These are phyloP conservation scores for Tragelaphus oryx DNA, from an alignment of 2,797 vertebrate genomes.

Conservation along the genomic window DNA sequence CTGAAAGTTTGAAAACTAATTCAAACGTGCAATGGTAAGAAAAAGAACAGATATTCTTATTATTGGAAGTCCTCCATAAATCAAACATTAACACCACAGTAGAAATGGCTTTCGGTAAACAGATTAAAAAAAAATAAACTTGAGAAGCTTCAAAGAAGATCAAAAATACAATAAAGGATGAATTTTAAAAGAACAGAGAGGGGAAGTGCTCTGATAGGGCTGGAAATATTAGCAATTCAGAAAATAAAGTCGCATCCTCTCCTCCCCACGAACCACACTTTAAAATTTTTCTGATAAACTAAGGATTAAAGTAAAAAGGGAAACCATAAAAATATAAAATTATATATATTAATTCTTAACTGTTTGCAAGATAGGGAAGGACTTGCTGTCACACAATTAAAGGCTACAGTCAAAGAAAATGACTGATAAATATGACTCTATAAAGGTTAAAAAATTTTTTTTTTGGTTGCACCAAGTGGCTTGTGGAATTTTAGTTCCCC, in stretches of 20 bases:
- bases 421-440: background rate
- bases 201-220: accelerated
- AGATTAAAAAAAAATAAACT: background rate
- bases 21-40: background rate
- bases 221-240: background rate
- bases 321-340: background rate
- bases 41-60: background rate
- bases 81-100: constrained; percentile 11
- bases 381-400: background rate
- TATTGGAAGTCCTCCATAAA: background rate
- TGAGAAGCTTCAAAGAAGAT: constrained; percentile 10
- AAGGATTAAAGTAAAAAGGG: background rate
- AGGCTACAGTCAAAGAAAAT: background rate
- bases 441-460: background rate
- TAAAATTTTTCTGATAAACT: background rate
- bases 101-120: background rate
- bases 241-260: background rate
- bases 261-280: background rate
- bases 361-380: background rate
- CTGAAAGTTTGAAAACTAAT: background rate
- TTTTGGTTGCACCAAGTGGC: background rate
- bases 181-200: background rate
- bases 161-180: background rate
- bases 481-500: background rate
- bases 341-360: background rate